Base-by-base conservation (phyloP, 2,888 invertebrate species). In the Lepidonotus clava region DNA sequence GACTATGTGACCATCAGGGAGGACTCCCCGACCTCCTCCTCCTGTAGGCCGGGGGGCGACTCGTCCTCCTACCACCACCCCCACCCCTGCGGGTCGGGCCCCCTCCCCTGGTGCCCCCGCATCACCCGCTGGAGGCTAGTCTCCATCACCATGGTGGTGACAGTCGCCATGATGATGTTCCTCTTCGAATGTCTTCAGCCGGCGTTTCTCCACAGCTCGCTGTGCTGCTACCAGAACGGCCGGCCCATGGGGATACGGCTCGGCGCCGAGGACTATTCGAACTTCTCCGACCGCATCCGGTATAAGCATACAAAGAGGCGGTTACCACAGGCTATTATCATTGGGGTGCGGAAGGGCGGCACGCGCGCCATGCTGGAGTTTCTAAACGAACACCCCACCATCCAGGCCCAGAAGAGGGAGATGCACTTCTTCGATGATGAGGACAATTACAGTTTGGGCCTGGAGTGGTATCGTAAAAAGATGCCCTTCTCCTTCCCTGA, bases 341-440 rank as follows among this genome's bases (percentile, higher is more conserved):
- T 95, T 46, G 95, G 95, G 0, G 94, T 92, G 0, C 91, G 94
- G 5, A 95, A 95, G 87, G 93, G 93, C 8, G 95, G 95, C 28
- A 95, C 94, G 0, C 87, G 94, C 46, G 95, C 95, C 4, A 90
- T 95, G n/a, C 90, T 95, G 2, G 92, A 93, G 86, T 95, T 94
- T 87, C 91, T 93, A 46, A 91, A 90, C 77, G 89, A 93, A 36
- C 94, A 94, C 90, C 94, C 94, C 21, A 96, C 96, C 95, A 97
- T 98, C 87, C 97, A 97, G 94, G 98, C 97, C 93, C 98, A 98
- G 0, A 97, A 97, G 24, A 97, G 98, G 34, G 99, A 99, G 95
- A 97, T 98, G 51, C 99, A 99, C 94, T 99, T 98, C 95, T 99
- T 99, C 95, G 98, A 99, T 95, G 96, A 98, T 85, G 94, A 95